These are phyloP conservation scores for Eutolmus rufibarbis DNA, from an alignment of 2,888 invertebrate genomes.

Conservation along the genomic window DNA sequence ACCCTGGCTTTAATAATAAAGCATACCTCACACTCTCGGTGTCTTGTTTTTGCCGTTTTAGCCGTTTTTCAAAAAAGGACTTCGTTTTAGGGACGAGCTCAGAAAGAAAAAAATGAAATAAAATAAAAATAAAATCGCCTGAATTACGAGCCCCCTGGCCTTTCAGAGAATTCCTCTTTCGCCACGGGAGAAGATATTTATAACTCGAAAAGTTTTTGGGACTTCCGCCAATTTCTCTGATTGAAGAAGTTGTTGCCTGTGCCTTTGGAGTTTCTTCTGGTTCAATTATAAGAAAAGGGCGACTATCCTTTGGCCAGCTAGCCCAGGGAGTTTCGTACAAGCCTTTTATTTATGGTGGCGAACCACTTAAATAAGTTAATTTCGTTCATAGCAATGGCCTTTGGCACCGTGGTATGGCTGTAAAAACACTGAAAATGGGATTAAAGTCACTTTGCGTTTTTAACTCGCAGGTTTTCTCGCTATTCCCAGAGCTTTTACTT, in stretches of 20 bases:
- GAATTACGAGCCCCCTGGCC: background rate
- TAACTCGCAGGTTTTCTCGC: slow-evolving; percentile 8
- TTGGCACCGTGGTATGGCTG: background rate
- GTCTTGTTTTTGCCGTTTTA: background rate
- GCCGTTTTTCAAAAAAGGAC: background rate
- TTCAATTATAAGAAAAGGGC: background rate
- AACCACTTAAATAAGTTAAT: slow-evolving; percentile 31
- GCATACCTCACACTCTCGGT: background rate
- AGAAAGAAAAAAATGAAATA: background rate
- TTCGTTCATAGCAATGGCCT: background rate
- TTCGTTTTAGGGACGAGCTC: background rate
- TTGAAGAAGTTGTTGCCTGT: slow-evolving; percentile 44
- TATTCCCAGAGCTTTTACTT: background rate
- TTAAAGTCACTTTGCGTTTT: slow-evolving; percentile 15
- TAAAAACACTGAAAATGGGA: background rate
- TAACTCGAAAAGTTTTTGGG: slow-evolving; percentile 43
- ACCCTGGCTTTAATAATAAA: background rate
- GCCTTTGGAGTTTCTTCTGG: background rate
- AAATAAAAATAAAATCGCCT: background rate
- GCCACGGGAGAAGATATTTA: slow-evolving; percentile 14
- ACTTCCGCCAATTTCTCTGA: slow-evolving; percentile 45
- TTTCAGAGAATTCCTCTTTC: background rate
- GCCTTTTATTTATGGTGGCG: slow-evolving; percentile 21
- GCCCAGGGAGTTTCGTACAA: background rate
- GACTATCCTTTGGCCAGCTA: background rate